Evolutionary conservation across 2,888 invertebrate genomes (phyloP), one percentile per base, ranked within the genome.

Genomic region (Epistrophe grossulariae): DNA sequence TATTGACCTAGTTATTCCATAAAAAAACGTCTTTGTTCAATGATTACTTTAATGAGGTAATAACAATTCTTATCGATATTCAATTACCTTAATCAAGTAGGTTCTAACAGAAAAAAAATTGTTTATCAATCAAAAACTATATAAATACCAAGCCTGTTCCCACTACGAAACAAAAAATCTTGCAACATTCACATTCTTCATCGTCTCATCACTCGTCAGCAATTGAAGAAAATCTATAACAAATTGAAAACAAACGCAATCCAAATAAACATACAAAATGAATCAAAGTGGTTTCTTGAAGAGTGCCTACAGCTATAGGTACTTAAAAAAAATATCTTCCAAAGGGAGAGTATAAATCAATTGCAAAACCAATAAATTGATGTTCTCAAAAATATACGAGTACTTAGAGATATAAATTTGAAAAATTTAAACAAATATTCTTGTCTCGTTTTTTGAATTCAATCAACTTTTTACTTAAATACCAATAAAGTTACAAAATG

Each of bases 241-340:
- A 72, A 72, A 79, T 80, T 73, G 59, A 71, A 60, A 71, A 64
- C 55, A 64, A 79, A 64, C 28, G 35, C 72, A 38, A 71, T 72
- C 72, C 35, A 57, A 28, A 60, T 40, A 60, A 60, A 60, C 40
- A 60, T 6, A 31, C 1, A 13, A 10, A 57, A 60, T 40, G 40
- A 60, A 60, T 40, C 40, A 19, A 60, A 40, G 15, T 40, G 40
- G 38, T 4, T 38, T 15, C 60, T 40, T 60, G 13, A 19, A 40
- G 40, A 13, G 4, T 35, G n/a, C 24, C 24, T 9, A 7, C 17
- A 50, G 10, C 4, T 48, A 48, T 1, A 35, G 24, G 0, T n/a
- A 31, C 8, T 59, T 2, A 10, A 31, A 5, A 10, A 17, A 11
- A 4, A 9, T 40, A 19, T 3, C 7, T 24, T 40, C 13, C 7